These are phyloP conservation scores for Nomada lathburiana DNA, from an alignment of 2,888 invertebrate species.

Conservation along the genomic window DNA sequence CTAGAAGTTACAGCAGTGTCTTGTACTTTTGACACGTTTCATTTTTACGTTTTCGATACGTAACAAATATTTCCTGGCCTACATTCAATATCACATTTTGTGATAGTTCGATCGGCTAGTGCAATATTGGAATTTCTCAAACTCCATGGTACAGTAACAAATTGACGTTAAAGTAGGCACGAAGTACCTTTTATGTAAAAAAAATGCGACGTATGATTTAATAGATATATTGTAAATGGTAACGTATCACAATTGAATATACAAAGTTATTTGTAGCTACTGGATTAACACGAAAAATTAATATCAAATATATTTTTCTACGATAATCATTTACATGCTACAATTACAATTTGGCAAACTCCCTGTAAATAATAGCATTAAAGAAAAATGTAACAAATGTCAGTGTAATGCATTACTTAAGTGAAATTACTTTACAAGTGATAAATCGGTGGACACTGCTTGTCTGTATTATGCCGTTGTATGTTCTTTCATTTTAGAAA, in stretches of 20 bases:
- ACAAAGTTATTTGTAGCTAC: not conserved
- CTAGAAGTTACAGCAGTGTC: constrained; percentile 13
- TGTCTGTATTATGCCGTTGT: constrained; percentile 5
- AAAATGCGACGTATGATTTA: not conserved
- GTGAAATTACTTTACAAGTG: constrained; percentile 7
- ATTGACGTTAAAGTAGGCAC: not conserved
- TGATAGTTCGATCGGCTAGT: no score
- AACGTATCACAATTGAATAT: not conserved
- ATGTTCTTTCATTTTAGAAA: not conserved
- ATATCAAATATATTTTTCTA: not conserved
- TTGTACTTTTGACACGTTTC: no score
- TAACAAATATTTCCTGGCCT: no score
- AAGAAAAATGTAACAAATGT: not conserved
- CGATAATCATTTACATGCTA: constrained; percentile 8
- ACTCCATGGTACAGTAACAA: not conserved
- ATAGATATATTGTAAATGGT: constrained; percentile 9
- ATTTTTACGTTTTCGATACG: not conserved
- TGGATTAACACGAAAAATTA: not conserved
- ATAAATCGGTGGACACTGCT: constrained; percentile 2
- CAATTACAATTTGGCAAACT: constrained; percentile 27
- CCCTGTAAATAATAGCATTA: not conserved
- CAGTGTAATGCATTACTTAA: constrained; percentile 3
- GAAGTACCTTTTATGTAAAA: not conserved
- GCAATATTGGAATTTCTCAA: constrained; percentile 1
- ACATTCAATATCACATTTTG: no score